Base-by-base conservation (phyloP, 2,113 vertebrate genomes). In the Phalacrocorax pelagicus region DNA sequence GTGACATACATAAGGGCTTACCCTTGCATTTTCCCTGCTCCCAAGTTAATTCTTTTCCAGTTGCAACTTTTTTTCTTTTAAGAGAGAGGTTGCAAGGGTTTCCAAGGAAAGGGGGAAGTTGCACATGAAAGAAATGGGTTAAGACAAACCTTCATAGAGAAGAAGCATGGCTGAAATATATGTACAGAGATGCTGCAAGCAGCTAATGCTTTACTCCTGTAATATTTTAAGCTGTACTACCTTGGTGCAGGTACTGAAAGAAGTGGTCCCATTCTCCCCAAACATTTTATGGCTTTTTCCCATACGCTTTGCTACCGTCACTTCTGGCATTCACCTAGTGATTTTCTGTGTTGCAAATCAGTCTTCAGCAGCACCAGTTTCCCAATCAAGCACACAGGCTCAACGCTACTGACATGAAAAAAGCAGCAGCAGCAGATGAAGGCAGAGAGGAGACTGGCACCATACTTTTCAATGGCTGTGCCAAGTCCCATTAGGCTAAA, bases 1-100 rank as follows among this genome's bases (percentile, higher is more conserved):
- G 59, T 96, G 95, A 95, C 73, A 88, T 55, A 79, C 44, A 81
- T 71, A 84, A 91, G 94, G 51, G 19, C 61, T 94, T 88, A 70
- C 55, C 22, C 75, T 90, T 88, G 66, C 47, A 26, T 66, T 80
- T 90, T 40, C n/a, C 38, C 47, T 65, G 62, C 47, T 88, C 55
- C n/a, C 75, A 71, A 73, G 67, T 26, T 70, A 77, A 55, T 92
- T 77, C 26, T 83, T 86, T 80, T 34, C 59, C 23, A n/a, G 40
- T 49, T 70, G 44, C 9, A 4, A 5, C 13, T 38, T 30, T 26
- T 59, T 54, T 78, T 67, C 18, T 46, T 42, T 30, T 9, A 52
- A 66, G 70, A 69, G 65, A 57, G 71, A 74, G 34, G 21, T 70
- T 86, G 51, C 59, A 71, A 26, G 40, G 38, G 38, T 63, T 92